Base-by-base conservation (phyloP, 2,888 invertebrate species). In the Taenaris catops region DNA sequence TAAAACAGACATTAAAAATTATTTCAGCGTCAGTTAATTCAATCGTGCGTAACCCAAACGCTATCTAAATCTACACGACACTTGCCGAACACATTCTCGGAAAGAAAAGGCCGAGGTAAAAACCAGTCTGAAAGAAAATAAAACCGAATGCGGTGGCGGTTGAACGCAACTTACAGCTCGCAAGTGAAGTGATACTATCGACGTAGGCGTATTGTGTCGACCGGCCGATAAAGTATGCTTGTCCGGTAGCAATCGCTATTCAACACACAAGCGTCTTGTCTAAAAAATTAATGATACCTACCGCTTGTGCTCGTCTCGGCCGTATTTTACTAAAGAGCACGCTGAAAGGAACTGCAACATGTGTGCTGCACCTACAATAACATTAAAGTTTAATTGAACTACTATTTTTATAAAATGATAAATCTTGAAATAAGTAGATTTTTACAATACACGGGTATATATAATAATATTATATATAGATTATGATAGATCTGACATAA, bases 151-250 rank as follows among this genome's bases (percentile, higher is more conserved):
- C 54, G 55, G 29, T 20, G 36, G 52, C 42, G 36, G 49, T 51
- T 52, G 53, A 51, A 51, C 44, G 42, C 40, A 21, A 20, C 27
- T 20, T 11, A 8, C 26, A 17, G 26, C 26, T 35, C 35, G 35
- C 35, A 4, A 28, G 34, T 38, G 34, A 43, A 32, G 42, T 51
- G 57, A 55, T 53, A 48, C 46, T 43, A 53, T 55, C 56, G 50
- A 51, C 49, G 55, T 51, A 53, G 55, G 58, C 49, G 53, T 55
- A 53, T 52, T 51, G 53, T 46, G 57, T 46, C 63, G 66, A 58
- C 62, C 67, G 68, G 57, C 65, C 64, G 72, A 72, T 73, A 73
- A 71, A 72, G 71, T 60, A 53, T 52, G 69, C 64, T 64, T 60
- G 70, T 68, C 69, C 52, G 48, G 55, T 70, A 69, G 71, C 53